Conservation (phyloP, 2,113 vertebrate species). For the Strix uralensis region DNA sequence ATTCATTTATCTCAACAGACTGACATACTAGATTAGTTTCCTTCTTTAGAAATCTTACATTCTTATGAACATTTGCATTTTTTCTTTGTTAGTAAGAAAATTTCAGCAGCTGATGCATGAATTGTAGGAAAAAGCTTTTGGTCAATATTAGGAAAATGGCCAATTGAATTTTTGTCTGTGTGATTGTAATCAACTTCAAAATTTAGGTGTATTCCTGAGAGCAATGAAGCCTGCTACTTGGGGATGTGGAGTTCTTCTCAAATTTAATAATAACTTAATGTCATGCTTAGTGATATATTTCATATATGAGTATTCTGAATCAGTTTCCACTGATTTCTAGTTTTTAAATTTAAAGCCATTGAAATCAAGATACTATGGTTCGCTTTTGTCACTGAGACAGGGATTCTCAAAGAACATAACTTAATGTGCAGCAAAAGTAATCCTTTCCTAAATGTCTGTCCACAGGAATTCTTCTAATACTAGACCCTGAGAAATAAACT, state of each 20-base stretch:
- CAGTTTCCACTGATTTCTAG: neutral
- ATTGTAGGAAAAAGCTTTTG: neutral
- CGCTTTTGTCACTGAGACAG: neutral
- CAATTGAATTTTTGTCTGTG: neutral
- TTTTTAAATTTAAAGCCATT: neutral
- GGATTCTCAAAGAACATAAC: neutral
- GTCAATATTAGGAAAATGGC: neutral
- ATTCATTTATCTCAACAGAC: neutral
- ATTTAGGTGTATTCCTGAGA: neutral
- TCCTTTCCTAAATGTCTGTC: neutral
- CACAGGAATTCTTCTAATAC: neutral
- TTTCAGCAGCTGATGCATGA: neutral
- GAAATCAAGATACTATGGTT: neutral
- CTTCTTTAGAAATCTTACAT: neutral
- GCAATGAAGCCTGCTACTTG: neutral
- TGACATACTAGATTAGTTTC: neutral
- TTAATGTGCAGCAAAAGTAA: neutral
- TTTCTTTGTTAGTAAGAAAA: neutral
- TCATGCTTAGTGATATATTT: neutral
- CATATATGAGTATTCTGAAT: neutral
- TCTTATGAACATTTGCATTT: accelerated
- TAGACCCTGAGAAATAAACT: neutral
- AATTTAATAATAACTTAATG: neutral
- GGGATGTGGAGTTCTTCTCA: neutral
- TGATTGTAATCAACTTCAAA: neutral